These are phyloP conservation scores for Callithrix jacchus DNA, from an alignment of 2,113 vertebrate species.

Conservation along the genomic window DNA sequence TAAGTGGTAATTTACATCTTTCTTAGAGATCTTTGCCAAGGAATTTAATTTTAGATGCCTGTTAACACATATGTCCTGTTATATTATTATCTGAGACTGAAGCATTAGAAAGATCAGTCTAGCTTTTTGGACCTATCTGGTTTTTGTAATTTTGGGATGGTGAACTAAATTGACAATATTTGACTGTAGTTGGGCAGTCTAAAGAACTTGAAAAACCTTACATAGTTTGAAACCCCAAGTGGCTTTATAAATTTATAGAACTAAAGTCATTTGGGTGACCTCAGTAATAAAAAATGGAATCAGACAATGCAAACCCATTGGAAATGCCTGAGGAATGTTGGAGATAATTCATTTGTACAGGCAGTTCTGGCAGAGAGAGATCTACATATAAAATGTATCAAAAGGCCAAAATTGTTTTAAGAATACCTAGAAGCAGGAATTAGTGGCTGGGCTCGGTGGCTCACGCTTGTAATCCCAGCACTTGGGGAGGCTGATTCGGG, in stretches of 20 bases:
- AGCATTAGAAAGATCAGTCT: neutral
- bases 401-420: neutral
- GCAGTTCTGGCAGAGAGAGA: neutral
- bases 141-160: constrained; percentile 7
- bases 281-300: neutral
- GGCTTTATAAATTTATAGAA: neutral
- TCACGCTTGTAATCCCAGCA: no score
- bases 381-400: neutral
- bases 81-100: neutral
- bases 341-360: neutral
- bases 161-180: neutral
- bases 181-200: neutral
- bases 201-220: constrained; percentile 6
- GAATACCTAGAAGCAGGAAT: neutral
- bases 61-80: constrained; percentile 3
- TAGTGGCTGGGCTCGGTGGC: no score
- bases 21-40: constrained; percentile 21
- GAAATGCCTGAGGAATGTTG: neutral
- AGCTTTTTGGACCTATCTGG: constrained; percentile 24
- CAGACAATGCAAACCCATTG: neutral
- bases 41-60: constrained; percentile 56
- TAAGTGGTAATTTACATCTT: constrained; percentile 43
- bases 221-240: neutral
- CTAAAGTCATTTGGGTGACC: neutral
- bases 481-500: no score